Evolutionary conservation across 1,140 invertebrate species (phyloP).

Genomic region (Oedothorax gibbosus): DNA sequence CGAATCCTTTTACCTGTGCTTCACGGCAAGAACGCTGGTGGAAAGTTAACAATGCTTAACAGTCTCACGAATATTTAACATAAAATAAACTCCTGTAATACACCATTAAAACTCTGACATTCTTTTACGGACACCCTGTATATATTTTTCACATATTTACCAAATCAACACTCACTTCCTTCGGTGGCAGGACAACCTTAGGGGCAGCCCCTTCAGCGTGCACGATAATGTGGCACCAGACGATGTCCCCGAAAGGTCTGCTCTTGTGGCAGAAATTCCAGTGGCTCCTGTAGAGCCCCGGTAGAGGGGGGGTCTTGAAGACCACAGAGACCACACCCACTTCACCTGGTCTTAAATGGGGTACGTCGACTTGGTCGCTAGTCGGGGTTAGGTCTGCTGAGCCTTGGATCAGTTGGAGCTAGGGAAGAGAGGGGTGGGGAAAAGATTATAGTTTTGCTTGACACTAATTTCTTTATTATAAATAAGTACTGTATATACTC

Average conservation of each 20-base stretch:
- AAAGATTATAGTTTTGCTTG: no score
- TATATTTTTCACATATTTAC: no score
- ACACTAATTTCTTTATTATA: no score
- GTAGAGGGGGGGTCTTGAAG: conserved; percentile 64
- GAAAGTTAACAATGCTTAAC: no score
- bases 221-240: conserved; percentile 67
- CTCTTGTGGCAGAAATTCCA: conserved; percentile 67
- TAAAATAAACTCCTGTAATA: no score
- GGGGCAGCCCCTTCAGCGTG: background rate
- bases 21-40: no score
- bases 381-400: conserved; percentile 8
- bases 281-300: conserved; percentile 68
- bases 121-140: no score
- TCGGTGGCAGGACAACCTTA: background rate
- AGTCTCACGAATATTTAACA: no score
- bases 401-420: conserved; percentile 39
- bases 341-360: conserved; percentile 65
- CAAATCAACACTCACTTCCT: conserved; percentile 9
- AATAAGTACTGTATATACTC: no score
- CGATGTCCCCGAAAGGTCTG: conserved; percentile 66
- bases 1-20: no score
- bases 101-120: no score
- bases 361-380: conserved; percentile 48
- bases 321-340: conserved; percentile 66
- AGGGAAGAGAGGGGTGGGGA: no score